Evolutionary conservation across 2,888 invertebrate species (phyloP), one percentile per base, ranked within the genome.

Genomic region (Eurois occulta): DNA sequence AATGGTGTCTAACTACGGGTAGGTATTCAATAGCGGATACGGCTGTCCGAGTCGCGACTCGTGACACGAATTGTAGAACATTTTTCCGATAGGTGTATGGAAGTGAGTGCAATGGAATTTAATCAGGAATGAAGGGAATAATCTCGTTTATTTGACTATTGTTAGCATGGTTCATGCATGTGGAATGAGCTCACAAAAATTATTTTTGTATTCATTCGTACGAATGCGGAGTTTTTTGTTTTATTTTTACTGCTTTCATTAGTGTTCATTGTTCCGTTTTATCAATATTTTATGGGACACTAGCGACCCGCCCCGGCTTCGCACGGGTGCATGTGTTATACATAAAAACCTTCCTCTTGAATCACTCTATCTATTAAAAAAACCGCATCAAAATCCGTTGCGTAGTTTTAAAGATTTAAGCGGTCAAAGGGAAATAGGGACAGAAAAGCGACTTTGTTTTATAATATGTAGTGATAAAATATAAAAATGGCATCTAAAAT

Each of bases 1-100:
- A 93, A 93, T 90, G 91, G 89, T 91, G 88, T 90, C 91, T 92
- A 91, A 92, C 92, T 92, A 91, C 88, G 85, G 71, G 90, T 87
- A 86, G 86, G 90, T 90, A 90, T 91, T 91, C 88, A 89, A 90
- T 88, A 86, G 87, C 87, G 87, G 90, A 90, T 88, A 87, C 81
- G 90, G 85, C 87, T 90, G 90, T 90, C 91, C 89, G 85, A 88
- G 85, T 75, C 84, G 87, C 88, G 91, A 92, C 91, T 86, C 86
- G 89, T 91, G 92, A 92, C 91, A 84, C 84, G 91, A 91, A 92
- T 91, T 91, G 89, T 87, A 89, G 87, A 86, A 80, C 84, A 87
- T 83, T 88, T 88, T 91, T 86, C 87, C 90, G 79, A 90, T 91
- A 89, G 83, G 84, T 70, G 86, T 88, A 89, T 87, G 88, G 89